Evolutionary conservation across 2,113 vertebrate species (phyloP), one percentile per base, ranked within the genome.

Genomic region (Micronycteris hirsuta): DNA sequence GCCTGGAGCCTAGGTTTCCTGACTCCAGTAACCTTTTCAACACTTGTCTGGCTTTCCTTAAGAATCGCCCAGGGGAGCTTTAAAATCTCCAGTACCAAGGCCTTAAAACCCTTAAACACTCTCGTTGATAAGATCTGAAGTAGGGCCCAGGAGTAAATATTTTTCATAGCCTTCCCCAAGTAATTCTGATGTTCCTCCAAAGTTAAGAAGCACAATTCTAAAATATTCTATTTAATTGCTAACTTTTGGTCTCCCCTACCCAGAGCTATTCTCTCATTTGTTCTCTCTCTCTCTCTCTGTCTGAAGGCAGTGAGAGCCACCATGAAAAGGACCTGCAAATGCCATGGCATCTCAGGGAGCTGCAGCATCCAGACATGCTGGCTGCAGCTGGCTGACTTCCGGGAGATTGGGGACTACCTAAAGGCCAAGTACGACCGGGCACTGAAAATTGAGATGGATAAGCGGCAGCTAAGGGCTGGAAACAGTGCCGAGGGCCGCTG

Each of bases 321-420:
- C 0, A 99, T 99, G 99, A 99, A 98, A 96, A 98, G 98, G 97
- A 98, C 98, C 31, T 99, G 99, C 93, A 99, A 99, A 96, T 99
- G 99, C 70, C 99, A 99, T 0, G 99, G 99, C 3, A 99, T 99
- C 90, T 99, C 99, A 0, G 99, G 99, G 86, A 99, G 99, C 98
- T 99, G 99, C 98, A 99, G 99, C 97, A 98, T 99, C 94, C 99
- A 99, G 97, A 99, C 99, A 0, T 99, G 99, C 94, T 99, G 99
- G 99, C 98, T 99, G 97, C 99, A 99, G 97, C 98, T 99, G 1
- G 98, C 99, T 0, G 99, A 99, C 38, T 99, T 99, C 93, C 98
- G 99, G 0, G 99, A 99, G 61, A 98, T 99, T 4, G 99, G 99
- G 1, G 99, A 98, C 97, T 99, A 99, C 95, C 98, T 99, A 93